Base-by-base conservation (phyloP, 2,888 invertebrate genomes). In the Dascillus cervinus region DNA sequence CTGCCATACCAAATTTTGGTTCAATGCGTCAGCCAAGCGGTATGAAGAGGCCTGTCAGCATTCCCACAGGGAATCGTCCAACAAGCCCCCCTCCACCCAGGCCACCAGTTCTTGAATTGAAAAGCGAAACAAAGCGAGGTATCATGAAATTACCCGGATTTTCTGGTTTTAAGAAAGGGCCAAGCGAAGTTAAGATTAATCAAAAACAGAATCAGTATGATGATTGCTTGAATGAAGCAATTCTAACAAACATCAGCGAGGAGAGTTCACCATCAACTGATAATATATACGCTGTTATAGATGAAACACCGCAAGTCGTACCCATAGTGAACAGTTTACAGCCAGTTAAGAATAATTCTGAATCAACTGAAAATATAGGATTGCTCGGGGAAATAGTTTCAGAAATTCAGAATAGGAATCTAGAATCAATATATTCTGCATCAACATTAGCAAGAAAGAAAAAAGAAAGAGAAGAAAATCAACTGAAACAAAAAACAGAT, bases 261-360 rank as follows among this genome's bases (percentile, higher is more conserved):
- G 79, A 78, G 63, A 62, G 37, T 12, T 73, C 76, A 1, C 68
- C 70, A 3, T 60, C 69, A 8, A 64, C 62, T 10, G 88, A 88
- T 52, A 88, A 87, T 52, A 89, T 89, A 41, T 89, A 89, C 56
- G 86, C 88, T 0, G 83, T 88, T 0, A 89, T 89, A 27, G 88
- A 89, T 53, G 89, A 89, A 56, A 73, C 77, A 17, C 77, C 82
- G 0, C 68, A 66, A 1, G 39, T 39, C 3, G 48, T 35, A 15
- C 65, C 67, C 0, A 65, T 71, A 2, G 52, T 57, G 12, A 53
- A 56, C 4, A 39, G 53, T 2, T 61, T 58, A 1, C 46, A 53
- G 13, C 73, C 73, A 30, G 65, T 66, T 69, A 1, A 68, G 19
- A 53, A 47, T 11, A 58, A 63, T 2, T 70, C 75, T 0, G 72